These are phyloP conservation scores for Copidosoma floridanum DNA, from an alignment of 1,140 invertebrate species.

Conservation along the genomic window DNA sequence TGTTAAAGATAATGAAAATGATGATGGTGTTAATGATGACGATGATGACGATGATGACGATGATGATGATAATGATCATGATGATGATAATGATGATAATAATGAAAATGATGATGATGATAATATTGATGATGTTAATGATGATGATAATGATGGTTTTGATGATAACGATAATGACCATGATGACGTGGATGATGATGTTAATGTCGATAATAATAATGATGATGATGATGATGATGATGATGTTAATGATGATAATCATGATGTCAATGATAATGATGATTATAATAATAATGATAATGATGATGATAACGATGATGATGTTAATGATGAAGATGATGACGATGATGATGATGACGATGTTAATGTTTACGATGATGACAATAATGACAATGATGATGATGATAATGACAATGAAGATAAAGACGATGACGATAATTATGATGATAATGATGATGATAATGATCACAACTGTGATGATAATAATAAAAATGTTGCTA, in stretches of 20 bases:
- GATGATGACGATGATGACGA: background rate
- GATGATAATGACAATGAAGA: too few relatives aligned
- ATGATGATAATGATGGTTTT: too few relatives aligned
- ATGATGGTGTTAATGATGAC: too few relatives aligned
- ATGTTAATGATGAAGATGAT: too few relatives aligned
- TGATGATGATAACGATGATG: too few relatives aligned
- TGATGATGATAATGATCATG: background rate
- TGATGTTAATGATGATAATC: too few relatives aligned
- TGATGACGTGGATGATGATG: background rate
- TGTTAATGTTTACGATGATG: too few relatives aligned
- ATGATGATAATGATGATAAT: background rate
- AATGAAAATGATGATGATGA: background rate
- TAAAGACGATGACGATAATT: background rate
- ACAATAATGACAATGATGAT: background rate
- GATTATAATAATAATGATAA: too few relatives aligned
- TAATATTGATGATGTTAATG: background rate
- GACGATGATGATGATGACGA: too few relatives aligned
- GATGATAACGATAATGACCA: background rate
- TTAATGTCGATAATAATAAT: too few relatives aligned
- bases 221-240: background rate
- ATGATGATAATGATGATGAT: background rate
- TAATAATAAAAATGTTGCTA: too few relatives aligned
- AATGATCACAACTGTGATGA: background rate
- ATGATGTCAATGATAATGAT: too few relatives aligned
- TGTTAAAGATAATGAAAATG: background rate